Conservation (phyloP, 2,888 invertebrate species). For the Digitonthophagus gazella region DNA sequence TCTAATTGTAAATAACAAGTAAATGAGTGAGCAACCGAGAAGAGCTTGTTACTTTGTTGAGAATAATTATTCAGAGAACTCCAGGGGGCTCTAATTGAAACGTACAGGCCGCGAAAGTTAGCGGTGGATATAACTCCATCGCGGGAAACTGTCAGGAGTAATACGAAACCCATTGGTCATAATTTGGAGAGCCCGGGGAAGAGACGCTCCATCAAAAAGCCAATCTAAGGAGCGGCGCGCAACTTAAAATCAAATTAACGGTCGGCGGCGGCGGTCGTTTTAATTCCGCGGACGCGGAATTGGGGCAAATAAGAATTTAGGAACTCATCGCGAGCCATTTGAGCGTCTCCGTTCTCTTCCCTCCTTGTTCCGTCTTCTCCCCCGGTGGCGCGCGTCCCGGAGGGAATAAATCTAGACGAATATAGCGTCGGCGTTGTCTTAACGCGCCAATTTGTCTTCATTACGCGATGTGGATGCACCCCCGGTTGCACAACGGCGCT, state of each 20-base stretch:
- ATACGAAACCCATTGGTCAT: not conserved
- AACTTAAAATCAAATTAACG: not conserved
- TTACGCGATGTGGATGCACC: not conserved
- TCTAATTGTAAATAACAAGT: no score
- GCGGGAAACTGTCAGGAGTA: not conserved
- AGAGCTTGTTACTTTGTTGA: not conserved
- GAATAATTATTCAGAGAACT: not conserved
- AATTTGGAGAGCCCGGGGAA: not conserved
- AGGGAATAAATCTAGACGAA: not conserved
- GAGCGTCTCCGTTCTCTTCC: not conserved
- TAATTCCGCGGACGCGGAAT: not conserved
- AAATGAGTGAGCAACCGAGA: no score
- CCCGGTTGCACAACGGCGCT: not conserved
- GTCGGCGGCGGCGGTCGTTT: not conserved
- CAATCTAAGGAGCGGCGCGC: not conserved
- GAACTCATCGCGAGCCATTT: not conserved
- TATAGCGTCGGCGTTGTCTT: not conserved
- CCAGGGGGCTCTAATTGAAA: not conserved
- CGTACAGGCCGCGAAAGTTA: not conserved
- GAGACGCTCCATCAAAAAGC: not conserved
- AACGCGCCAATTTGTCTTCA: not conserved
- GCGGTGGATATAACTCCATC: not conserved
- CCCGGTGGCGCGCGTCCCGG: not conserved
- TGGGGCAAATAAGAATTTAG: not conserved
- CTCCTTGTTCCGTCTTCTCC: not conserved